phyloP scores from a whole-genome alignment of 2,888 invertebrate genomes.

The Drosophila mimetica region DNA sequence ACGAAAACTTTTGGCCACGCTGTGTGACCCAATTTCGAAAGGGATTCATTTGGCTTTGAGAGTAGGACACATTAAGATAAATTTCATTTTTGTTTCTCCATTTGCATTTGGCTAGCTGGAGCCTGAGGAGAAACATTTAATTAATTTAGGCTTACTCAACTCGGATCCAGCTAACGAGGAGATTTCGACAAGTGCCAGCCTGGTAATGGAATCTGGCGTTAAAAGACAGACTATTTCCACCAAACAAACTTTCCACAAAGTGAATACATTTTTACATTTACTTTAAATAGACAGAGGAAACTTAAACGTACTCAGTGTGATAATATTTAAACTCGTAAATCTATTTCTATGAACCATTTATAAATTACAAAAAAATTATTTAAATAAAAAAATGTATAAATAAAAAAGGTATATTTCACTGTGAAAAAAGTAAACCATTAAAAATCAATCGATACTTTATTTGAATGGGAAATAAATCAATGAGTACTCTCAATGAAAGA shows the following conservation, averaged over 20 bases:
- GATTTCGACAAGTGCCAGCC: constrained; percentile 2
- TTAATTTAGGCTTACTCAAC: constrained; percentile 54
- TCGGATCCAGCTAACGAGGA: neutral
- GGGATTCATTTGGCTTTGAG: constrained; percentile 31
- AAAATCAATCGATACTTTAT: neutral
- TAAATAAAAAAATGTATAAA: neutral
- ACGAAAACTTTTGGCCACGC: constrained; percentile 4
- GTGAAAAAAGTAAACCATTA: neutral
- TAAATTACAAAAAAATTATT: too few relatives aligned
- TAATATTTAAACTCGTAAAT: neutral
- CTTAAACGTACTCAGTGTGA: neutral
- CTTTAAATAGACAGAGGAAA: neutral
- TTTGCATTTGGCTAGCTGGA: constrained; percentile 16
- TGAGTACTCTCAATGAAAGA: neutral
- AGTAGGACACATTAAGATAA: constrained; percentile 25
- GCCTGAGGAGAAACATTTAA: constrained; percentile 49
- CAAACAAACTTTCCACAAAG: constrained; percentile 8
- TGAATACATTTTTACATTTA: neutral
- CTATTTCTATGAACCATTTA: too few relatives aligned
- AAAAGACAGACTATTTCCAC: neutral
- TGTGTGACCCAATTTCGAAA: constrained; percentile 22
- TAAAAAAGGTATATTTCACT: neutral
- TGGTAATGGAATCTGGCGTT: constrained; percentile 11
- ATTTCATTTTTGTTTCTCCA: constrained; percentile 30
- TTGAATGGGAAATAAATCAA: constrained; percentile 8